Conservation (phyloP, 2,888 invertebrate species). For the Mongoloraphidia duomilia region DNA sequence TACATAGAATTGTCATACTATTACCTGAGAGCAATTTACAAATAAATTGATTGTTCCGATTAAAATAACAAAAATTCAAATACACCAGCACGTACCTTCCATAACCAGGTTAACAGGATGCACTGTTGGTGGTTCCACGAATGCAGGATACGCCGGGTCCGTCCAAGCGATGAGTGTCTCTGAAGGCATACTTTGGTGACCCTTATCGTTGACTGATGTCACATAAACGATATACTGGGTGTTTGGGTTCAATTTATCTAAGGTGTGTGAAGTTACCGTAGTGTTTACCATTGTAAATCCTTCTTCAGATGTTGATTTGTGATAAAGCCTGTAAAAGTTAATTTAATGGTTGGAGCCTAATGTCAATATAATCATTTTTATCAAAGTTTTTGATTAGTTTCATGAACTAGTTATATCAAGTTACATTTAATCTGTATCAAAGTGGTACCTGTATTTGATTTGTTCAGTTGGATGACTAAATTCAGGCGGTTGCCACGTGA, state of each 20-base stretch:
- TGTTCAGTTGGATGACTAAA: constrained; percentile 67
- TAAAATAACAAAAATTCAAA: no score
- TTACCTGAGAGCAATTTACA: constrained; percentile 24
- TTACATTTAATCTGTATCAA: not conserved
- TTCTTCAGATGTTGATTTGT: constrained; percentile 49
- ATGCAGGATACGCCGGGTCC: constrained; percentile 74
- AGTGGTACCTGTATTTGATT: constrained; percentile 51
- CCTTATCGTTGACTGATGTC: constrained; percentile 50
- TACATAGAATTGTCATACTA: constrained; percentile 73
- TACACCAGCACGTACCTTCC: constrained; percentile 38
- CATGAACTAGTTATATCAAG: not conserved
- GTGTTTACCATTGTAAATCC: constrained; percentile 47
- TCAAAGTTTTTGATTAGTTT: not conserved
- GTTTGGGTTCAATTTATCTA: constrained; percentile 60
- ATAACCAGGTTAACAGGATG: constrained; percentile 71
- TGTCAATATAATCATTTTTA: not conserved
- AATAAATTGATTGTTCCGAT: no score
- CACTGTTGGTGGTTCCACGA: constrained; percentile 73
- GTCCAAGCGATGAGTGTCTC: constrained; percentile 78
- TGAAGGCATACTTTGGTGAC: constrained; percentile 54
- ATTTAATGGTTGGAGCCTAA: no score
- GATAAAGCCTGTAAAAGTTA: constrained; percentile 42
- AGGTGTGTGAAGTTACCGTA: constrained; percentile 52
- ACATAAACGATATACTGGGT: constrained; percentile 72
- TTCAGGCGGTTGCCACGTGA: constrained; percentile 76